A percentile compares a stretch with the other conserved stretches of the same genome.
Conservation (phyloP, 2,797 vertebrate genomes). For the Nasua narica region DNA sequence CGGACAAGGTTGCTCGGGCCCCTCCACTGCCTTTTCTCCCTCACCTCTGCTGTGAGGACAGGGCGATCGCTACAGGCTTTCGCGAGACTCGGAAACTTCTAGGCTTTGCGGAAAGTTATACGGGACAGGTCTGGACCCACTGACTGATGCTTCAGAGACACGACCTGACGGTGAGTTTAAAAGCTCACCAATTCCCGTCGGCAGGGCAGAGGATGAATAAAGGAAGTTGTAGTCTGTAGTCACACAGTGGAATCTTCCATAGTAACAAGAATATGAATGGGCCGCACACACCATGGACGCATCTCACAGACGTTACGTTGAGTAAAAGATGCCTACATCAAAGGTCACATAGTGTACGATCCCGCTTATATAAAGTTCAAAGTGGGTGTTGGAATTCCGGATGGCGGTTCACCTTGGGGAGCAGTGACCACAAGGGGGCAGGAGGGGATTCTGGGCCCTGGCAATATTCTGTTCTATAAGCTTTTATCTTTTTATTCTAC, state of each 20-base stretch:
- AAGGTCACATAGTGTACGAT: not conserved
- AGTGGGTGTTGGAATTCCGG: not conserved
- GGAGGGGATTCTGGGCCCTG: no score
- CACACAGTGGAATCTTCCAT: not conserved
- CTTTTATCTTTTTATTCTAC: not conserved
- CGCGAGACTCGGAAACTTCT: not conserved
- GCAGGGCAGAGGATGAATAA: not conserved
- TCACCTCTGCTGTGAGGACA: not conserved
- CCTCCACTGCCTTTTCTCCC: not conserved
- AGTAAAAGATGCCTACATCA: not conserved
- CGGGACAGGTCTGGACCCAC: not conserved
- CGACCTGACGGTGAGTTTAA: not conserved
- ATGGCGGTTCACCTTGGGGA: not conserved
- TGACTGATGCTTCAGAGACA: not conserved
- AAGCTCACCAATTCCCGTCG: not conserved
- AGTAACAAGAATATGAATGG: no score
- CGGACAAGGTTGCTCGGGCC: not conserved
- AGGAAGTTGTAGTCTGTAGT: not conserved
- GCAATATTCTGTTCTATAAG: not conserved
- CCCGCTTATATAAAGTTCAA: not conserved
- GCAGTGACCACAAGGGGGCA: not conserved
- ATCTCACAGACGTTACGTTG: fast-evolving
- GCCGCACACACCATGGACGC: fast-evolving
- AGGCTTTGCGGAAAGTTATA: not conserved
- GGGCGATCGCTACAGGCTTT: not conserved